Conservation (phyloP, 2,113 vertebrate genomes). For the Geothlypis trichas region DNA sequence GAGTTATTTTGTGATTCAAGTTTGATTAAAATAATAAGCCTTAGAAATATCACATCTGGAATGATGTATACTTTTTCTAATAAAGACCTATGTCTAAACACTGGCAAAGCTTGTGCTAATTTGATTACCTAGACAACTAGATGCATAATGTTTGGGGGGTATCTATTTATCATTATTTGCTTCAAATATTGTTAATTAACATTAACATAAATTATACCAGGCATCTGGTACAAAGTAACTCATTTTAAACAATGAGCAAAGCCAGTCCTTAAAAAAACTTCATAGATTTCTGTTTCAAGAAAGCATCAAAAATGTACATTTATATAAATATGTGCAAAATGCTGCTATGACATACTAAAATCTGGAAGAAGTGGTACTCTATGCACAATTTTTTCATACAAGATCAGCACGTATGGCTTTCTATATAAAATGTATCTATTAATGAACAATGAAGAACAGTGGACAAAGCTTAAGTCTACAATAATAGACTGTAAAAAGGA, state of each 20-base stretch:
- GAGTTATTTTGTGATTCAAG: slow-evolving; percentile 51
- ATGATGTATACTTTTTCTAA: slow-evolving; percentile 70
- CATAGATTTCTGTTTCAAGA: neutral
- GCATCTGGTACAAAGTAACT: slow-evolving; percentile 50
- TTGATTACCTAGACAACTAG: slow-evolving; percentile 73
- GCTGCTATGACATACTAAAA: neutral
- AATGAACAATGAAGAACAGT: neutral
- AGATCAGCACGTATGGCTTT: neutral
- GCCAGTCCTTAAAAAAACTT: neutral
- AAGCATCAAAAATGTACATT: neutral
- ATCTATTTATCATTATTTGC: slow-evolving; percentile 73
- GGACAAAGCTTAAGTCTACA: neutral
- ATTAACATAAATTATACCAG: slow-evolving; percentile 64
- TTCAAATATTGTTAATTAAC: slow-evolving; percentile 74
- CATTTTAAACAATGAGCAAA: neutral
- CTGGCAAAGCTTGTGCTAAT: slow-evolving; percentile 70
- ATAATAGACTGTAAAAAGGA: neutral
- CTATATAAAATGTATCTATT: neutral
- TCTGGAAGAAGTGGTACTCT: neutral
- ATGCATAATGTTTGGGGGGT: slow-evolving; percentile 64
- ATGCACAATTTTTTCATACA: neutral
- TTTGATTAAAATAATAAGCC: slow-evolving; percentile 64
- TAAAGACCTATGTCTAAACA: slow-evolving; percentile 60
- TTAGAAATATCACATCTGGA: slow-evolving; percentile 60
- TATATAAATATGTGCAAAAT: neutral